Base-by-base conservation (phyloP, 2,113 vertebrate species). In the Sterna hirundo region DNA sequence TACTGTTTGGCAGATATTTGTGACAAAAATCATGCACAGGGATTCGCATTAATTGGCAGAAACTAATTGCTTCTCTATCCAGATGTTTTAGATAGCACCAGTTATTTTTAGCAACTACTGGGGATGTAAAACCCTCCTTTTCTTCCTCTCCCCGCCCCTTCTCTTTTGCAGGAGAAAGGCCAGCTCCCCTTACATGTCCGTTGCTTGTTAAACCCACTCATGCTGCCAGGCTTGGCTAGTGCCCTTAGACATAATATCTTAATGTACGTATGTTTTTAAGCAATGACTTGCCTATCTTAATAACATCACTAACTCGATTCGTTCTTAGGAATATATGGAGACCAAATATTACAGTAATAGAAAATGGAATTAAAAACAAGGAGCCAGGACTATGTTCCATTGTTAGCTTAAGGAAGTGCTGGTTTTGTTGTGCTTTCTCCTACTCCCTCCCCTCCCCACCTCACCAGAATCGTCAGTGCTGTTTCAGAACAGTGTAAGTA, bases 341-440 rank as follows among this genome's bases (percentile, higher is more conserved):
- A 76, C 61, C 47, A 68, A 87, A 87, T 68, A 84, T 46, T 69
- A 75, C 46, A 72, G n/a, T 60, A 89, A 87, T 30, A 84, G 74
- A 72, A 96, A 96, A 62, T 27, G 38, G 64, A 88, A 89, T 75
- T 93, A 68, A 77, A 94, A 83, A 52, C 65, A 89, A 68, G 21
- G 26, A 82, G 29, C 14, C 29, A 55, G 20, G 38, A 47, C 42
- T 64, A 9, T 40, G 40, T 78, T 91, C 74, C 65, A 47, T 52
- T 84, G 29, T 44, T 68, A 52, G 44, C 8, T 86, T 84, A 84
- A 86, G 58, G 46, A 92, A 78, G 52, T 86, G 42, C 54, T 89
- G 65, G 4, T 42, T 92, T 94, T 94, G n/a, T 91, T 57, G 47
- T 29, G 42, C 12, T 81, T 93, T 94, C 38, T 66, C 29, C 15